Conservation (phyloP, 2,888 invertebrate genomes). For the Drosophila eohydei region DNA sequence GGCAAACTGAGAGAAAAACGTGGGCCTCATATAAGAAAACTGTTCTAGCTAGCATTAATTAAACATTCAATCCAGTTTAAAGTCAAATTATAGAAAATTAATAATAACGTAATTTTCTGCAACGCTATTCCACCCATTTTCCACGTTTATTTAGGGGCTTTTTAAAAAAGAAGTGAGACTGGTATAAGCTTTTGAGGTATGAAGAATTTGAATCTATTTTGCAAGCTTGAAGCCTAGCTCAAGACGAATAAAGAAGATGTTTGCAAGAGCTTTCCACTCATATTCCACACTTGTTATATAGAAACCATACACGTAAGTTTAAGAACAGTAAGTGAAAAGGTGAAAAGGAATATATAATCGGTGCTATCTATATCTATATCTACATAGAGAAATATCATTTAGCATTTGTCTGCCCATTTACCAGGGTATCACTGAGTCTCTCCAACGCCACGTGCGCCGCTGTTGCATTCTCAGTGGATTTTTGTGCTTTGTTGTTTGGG, state of each 20-base stretch:
- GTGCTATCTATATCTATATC: no score
- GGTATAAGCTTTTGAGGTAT: neutral
- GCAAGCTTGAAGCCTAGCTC: neutral
- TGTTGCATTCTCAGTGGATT: slow-evolving; percentile 29
- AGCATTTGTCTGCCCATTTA: neutral
- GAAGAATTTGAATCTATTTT: neutral
- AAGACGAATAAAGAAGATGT: neutral
- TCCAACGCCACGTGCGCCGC: neutral
- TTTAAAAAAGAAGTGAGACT: neutral
- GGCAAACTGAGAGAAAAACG: no score
- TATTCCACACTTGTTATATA: neutral
- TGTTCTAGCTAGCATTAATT: neutral
- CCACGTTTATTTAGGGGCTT: neutral
- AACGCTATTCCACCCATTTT: neutral
- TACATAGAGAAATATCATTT: neutral
- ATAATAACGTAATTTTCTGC: neutral
- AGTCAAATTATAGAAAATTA: neutral
- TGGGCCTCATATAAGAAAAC: neutral
- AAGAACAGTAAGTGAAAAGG: no score
- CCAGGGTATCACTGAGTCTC: slow-evolving; percentile 22
- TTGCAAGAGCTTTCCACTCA: neutral
- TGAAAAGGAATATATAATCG: no score
- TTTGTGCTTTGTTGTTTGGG: slow-evolving; percentile 38
- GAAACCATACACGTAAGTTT: no score
- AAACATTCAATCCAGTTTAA: neutral